phyloP scores from a whole-genome alignment of 37 sponge, comb jelly and placozoan genomes.

The Theonella swinhoei region DNA sequence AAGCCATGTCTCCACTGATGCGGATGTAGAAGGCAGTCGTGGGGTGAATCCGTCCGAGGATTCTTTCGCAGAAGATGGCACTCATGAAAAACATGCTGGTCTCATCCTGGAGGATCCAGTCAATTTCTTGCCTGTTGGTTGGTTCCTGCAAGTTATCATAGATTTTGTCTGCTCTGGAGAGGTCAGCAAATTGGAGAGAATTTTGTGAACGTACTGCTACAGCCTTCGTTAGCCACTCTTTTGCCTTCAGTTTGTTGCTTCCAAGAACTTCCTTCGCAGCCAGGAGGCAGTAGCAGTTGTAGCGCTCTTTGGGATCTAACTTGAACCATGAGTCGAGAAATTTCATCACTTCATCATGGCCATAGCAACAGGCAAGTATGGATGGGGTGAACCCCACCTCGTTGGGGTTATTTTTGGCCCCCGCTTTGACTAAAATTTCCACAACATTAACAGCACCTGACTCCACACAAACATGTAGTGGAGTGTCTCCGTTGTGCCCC shows the following conservation, averaged over 20 bases:
- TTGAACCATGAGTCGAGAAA: slow-evolving; percentile 51
- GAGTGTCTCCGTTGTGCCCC: slow-evolving; percentile 83
- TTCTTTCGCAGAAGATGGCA: slow-evolving; percentile 78
- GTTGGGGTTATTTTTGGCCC: slow-evolving; percentile 78
- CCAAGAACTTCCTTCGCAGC: slow-evolving; percentile 67
- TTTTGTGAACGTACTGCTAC: slow-evolving; percentile 9
- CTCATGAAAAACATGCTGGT: slow-evolving; percentile 52
- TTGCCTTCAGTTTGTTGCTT: background rate
- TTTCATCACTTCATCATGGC: slow-evolving; percentile 62
- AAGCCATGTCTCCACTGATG: slow-evolving; percentile 79
- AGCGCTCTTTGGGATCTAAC: slow-evolving; percentile 38
- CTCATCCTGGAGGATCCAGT: slow-evolving; percentile 36
- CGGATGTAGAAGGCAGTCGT: slow-evolving; percentile 84
- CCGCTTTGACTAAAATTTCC: slow-evolving; percentile 70
- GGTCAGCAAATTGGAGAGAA: background rate
- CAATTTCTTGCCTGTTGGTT: slow-evolving; percentile 8
- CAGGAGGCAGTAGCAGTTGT: slow-evolving; percentile 81
- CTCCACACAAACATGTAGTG: slow-evolving; percentile 89
- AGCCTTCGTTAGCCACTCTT: slow-evolving; percentile 52
- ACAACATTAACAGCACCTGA: slow-evolving; percentile 68
- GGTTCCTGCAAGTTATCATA: slow-evolving; percentile 76
- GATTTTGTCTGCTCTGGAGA: slow-evolving; percentile 33
- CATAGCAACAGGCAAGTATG: slow-evolving; percentile 83
- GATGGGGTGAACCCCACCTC: slow-evolving; percentile 84
- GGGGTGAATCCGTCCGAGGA: slow-evolving; percentile 79